These are phyloP conservation scores for Ectemnius cavifrons DNA, from an alignment of 2,888 invertebrate genomes.

Conservation along the genomic window DNA sequence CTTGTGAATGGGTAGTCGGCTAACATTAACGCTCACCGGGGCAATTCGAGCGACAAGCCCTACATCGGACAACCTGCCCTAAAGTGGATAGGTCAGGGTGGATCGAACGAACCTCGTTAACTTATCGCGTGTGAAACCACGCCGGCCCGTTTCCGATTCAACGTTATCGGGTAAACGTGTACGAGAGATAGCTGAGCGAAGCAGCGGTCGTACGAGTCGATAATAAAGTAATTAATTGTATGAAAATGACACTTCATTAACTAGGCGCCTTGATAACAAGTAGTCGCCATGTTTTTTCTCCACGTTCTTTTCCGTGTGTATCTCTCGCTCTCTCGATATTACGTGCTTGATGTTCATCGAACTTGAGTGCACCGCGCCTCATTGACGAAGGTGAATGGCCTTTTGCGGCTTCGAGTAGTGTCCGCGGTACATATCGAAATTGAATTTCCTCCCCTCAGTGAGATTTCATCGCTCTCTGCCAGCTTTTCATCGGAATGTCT, in stretches of 20 bases:
- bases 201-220: slow-evolving; percentile 7
- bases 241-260: slow-evolving; percentile 22
- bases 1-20: too few relatives aligned
- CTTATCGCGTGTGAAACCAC: slow-evolving; percentile 30
- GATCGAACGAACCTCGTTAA: slow-evolving; percentile 36
- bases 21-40: too few relatives aligned
- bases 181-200: slow-evolving; percentile 11
- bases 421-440: neutral
- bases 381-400: too few relatives aligned
- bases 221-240: slow-evolving; percentile 33
- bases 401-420: too few relatives aligned
- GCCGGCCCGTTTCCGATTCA: slow-evolving; percentile 25
- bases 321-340: too few relatives aligned
- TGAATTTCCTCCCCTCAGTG: neutral
- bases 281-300: too few relatives aligned
- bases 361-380: too few relatives aligned
- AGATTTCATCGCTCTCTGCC: neutral
- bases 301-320: too few relatives aligned
- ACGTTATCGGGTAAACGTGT: slow-evolving; percentile 26
- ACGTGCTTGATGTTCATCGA: too few relatives aligned
- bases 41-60: too few relatives aligned
- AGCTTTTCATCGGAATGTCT: neutral
- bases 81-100: slow-evolving; percentile 34
- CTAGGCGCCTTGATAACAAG: neutral
- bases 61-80: slow-evolving; percentile 11